Conservation (phyloP, 1,140 invertebrate species). For the Drosophila kikkawai region DNA sequence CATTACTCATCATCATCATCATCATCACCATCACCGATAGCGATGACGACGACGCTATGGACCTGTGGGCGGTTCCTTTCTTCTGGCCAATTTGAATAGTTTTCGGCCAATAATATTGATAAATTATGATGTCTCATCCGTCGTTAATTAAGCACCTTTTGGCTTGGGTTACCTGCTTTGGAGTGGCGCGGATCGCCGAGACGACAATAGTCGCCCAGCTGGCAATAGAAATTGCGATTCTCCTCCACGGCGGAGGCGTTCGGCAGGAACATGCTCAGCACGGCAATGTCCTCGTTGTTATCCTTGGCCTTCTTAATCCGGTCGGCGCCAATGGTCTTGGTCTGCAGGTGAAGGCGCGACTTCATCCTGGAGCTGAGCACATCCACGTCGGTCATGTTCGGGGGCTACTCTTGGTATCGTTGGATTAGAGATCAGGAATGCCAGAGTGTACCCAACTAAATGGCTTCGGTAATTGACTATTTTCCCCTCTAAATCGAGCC, state of each 20-base stretch:
- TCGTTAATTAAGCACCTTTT: slow-evolving; percentile 50
- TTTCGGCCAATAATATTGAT: slow-evolving; percentile 73
- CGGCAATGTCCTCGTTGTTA: slow-evolving; percentile 93
- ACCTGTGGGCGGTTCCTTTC: slow-evolving; percentile 62
- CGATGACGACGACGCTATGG: slow-evolving; percentile 39
- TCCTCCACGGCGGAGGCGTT: slow-evolving; percentile 89
- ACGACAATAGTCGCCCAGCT: slow-evolving; percentile 89
- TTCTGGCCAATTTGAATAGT: slow-evolving; percentile 53
- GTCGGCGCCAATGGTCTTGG: slow-evolving; percentile 91
- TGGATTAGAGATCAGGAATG: slow-evolving; percentile 1
- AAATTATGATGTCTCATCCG: slow-evolving; percentile 76
- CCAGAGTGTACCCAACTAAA: slow-evolving; percentile 37
- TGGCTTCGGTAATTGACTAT: slow-evolving; percentile 12
- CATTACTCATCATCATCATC: slow-evolving; percentile 47
- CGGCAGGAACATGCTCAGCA: slow-evolving; percentile 92
- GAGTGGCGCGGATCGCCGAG: slow-evolving; percentile 91
- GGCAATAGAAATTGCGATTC: slow-evolving; percentile 91
- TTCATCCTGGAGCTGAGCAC: slow-evolving; percentile 91
- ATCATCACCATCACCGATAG: slow-evolving; percentile 17
- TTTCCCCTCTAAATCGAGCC: background rate
- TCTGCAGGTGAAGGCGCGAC: slow-evolving; percentile 89
- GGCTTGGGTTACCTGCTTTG: slow-evolving; percentile 88
- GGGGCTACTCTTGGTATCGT: slow-evolving; percentile 5
- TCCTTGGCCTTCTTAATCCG: slow-evolving; percentile 91
- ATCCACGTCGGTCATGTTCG: slow-evolving; percentile 89